These are phyloP conservation scores for Otus sunia DNA, from an alignment of 2,113 vertebrate genomes.

Conservation along the genomic window DNA sequence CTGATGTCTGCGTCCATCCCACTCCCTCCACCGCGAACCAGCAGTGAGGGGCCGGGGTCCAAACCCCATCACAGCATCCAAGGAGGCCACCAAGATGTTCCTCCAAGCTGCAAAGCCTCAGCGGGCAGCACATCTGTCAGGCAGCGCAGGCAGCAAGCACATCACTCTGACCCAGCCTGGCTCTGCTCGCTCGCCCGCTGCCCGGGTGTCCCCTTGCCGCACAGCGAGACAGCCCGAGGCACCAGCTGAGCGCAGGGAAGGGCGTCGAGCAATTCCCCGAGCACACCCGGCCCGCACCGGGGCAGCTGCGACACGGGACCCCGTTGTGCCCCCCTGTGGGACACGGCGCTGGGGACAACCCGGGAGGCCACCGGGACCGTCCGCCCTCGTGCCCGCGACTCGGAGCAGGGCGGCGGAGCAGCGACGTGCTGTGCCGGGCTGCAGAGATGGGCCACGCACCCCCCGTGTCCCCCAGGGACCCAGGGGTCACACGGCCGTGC, in stretches of 20 bases:
- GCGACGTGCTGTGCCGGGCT: neutral
- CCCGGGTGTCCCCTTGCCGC: neutral
- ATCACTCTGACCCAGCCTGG: neutral
- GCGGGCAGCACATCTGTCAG: neutral
- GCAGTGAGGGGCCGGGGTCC: neutral
- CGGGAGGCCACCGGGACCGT: neutral
- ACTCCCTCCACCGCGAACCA: neutral
- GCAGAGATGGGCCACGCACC: neutral
- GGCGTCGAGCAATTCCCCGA: neutral
- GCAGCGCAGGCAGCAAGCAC: neutral
- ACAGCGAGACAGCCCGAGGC: neutral
- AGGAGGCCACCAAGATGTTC: neutral
- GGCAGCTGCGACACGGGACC: too few relatives aligned
- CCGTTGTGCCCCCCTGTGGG: neutral
- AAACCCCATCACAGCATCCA: neutral
- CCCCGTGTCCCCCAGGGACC: neutral
- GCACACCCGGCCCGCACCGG: neutral
- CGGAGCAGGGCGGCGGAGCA: accelerated
- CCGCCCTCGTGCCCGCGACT: accelerated
- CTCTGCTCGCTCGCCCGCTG: neutral
- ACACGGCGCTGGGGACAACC: neutral
- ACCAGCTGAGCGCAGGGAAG: neutral
- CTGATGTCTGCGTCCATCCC: accelerated
- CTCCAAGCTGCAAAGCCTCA: neutral
- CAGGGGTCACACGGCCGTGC: accelerated